phyloP scores from a whole-genome alignment of 2,797 vertebrate genomes.

The Caiman crocodilus region DNA sequence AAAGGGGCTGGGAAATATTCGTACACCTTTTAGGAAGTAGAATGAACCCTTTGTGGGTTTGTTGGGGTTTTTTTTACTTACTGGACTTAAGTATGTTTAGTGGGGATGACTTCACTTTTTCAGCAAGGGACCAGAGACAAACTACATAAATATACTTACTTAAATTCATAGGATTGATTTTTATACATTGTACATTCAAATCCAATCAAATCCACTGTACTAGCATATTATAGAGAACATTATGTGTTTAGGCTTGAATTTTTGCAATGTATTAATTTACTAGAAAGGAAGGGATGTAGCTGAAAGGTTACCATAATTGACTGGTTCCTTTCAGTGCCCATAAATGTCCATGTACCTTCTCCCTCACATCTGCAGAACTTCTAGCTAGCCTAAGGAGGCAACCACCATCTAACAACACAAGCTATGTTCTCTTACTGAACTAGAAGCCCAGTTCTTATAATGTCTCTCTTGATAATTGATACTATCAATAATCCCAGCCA shows the following conservation, averaged over 20 bases:
- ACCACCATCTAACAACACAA: background rate
- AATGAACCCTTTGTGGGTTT: background rate
- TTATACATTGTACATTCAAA: background rate
- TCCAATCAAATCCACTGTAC: fast-evolving
- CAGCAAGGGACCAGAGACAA: background rate
- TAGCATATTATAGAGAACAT: background rate
- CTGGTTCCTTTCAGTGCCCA: background rate
- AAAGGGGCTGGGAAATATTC: background rate
- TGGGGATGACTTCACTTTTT: background rate
- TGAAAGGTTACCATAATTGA: background rate
- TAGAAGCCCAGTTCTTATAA: fast-evolving
- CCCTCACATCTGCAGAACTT: background rate
- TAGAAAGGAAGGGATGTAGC: background rate
- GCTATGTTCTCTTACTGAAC: background rate
- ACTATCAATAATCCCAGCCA: background rate
- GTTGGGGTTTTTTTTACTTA: background rate
- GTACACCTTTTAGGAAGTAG: background rate
- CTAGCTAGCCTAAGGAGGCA: background rate
- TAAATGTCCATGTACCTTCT: background rate
- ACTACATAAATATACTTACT: background rate
- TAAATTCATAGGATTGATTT: background rate
- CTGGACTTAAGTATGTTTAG: background rate
- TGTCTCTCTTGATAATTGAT: background rate
- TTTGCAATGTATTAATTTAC: background rate
- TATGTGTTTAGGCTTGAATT: background rate